Percentiles rank a stretch among this genome's conserved stretches.
Evolutionary conservation across 2,888 invertebrate species (phyloP).

Genomic region (Scaptomyza polygonia): DNA sequence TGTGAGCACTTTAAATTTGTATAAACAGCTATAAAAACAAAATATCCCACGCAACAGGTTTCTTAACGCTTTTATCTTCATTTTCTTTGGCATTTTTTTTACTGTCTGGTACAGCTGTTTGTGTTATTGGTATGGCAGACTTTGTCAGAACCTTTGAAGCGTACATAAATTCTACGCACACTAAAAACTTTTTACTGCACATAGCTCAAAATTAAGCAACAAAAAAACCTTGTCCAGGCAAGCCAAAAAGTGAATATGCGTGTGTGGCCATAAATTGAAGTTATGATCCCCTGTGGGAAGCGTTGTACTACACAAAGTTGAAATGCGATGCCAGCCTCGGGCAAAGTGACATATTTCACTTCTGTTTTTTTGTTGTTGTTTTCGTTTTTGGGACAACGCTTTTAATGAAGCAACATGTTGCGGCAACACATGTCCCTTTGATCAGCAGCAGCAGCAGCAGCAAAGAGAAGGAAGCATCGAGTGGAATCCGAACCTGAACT

Average conservation of each 20-base stretch:
- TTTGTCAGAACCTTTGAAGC: conserved; percentile 37
- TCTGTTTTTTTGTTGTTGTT: conserved; percentile 14
- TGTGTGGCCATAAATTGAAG: conserved; percentile 53
- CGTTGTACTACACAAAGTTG: conserved; percentile 26
- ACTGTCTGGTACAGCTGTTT: conserved; percentile 21
- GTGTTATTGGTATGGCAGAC: conserved; percentile 20
- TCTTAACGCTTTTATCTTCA: conserved; percentile 5
- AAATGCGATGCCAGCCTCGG: conserved; percentile 45
- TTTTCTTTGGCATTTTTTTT: neutral
- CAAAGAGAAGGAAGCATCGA: conserved; percentile 2
- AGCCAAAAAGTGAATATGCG: conserved; percentile 8
- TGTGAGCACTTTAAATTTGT: conserved; percentile 26
- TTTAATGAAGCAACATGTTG: conserved; percentile 72
- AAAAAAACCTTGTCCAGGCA: conserved; percentile 22
- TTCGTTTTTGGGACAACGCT: conserved; percentile 5
- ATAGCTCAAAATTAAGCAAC: conserved; percentile 63
- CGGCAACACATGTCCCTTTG: conserved; percentile 66
- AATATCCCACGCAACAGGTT: conserved; percentile 77
- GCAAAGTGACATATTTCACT: conserved; percentile 51
- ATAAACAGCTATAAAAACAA: conserved; percentile 18
- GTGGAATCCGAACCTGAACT: conserved; percentile 32
- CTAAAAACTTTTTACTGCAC: conserved; percentile 59
- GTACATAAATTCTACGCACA: conserved; percentile 38
- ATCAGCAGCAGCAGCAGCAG: conserved; percentile 3
- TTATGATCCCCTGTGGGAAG: conserved; percentile 48